A percentile compares a stretch with the other conserved stretches of the same genome.
These are phyloP conservation scores for Pangasius macronema DNA, from an alignment of 2,797 vertebrate species.

Conservation along the genomic window DNA sequence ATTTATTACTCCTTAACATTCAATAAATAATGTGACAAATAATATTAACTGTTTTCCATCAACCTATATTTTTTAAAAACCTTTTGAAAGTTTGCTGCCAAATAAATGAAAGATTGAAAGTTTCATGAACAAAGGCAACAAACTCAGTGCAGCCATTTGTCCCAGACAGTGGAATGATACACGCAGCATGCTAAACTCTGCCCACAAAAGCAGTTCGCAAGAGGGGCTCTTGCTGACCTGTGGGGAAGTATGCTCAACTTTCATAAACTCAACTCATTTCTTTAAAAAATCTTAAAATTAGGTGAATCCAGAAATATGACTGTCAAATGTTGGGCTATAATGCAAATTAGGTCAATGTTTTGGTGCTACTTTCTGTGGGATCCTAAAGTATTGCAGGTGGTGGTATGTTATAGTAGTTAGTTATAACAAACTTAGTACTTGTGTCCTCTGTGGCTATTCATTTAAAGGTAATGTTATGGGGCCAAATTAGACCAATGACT, in stretches of 20 bases:
- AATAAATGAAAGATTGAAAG: not conserved
- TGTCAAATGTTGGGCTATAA: constrained; percentile 11
- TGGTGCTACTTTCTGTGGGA: not conserved
- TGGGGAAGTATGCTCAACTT: constrained; percentile 24
- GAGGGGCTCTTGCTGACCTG: constrained; percentile 25
- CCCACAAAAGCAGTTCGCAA: constrained; percentile 37
- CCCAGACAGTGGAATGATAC: constrained; percentile 1
- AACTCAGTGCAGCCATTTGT: constrained; percentile 18
- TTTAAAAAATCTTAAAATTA: constrained; percentile 12
- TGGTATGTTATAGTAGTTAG: not conserved
- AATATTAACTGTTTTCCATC: not conserved
- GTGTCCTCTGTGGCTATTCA: constrained; percentile 4
- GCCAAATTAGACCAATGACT: not conserved
- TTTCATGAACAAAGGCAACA: not conserved
- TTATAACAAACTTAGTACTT: not conserved
- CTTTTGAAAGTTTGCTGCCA: not conserved
- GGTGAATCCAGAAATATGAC: constrained; percentile 10
- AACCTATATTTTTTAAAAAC: not conserved
- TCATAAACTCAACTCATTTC: constrained; percentile 34
- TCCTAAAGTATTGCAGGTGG: not conserved
- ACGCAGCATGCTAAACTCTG: not conserved
- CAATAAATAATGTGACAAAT: not conserved
- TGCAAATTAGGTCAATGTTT: constrained; percentile 20
- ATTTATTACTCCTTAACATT: not conserved
- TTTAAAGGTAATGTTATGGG: not conserved